Evolutionary conservation across 2,888 invertebrate species (phyloP), one percentile per base, ranked within the genome.

Genomic region (Poecilobothrus nobilitatus): DNA sequence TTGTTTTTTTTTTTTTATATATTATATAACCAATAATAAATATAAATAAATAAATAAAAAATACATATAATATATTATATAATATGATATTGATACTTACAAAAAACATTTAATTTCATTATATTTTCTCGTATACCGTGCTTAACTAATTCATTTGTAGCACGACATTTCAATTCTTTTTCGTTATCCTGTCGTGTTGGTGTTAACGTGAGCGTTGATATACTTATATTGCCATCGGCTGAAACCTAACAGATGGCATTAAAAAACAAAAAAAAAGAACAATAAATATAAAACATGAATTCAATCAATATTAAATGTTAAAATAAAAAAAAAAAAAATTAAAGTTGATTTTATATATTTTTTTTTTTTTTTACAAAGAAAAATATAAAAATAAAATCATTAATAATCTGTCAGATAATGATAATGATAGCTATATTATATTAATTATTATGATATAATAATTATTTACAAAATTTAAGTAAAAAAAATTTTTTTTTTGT

Each of bases 21-120:
- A 27, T 27, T 27, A 27, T 4, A 27, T 27, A 27, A 27, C 27
- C 2, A 27, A 27, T 27, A 27, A 4, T 27, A 27, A 27, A 4
- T 4, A 27, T 4, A 27, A 4, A 27, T 27, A 27, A 37, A 37
- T 63, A 63, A 63, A 21, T 63, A 22, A 9, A 2, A 9, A 33
- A 33, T 1, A 34, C 33, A 15, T 64, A n/a, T 33, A n/a, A 64
- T 33, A 63, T 33, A 62, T 34, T 18, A 62, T 53, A 41, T 33
- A 37, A 37, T 37, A 10, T 37, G 7, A 10, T 37, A 37, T 37
- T 34, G 71, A 72, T 80, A 87, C 94, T 92, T 84, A 95, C 95
- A 95, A 83, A 91, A 91, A 73, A 95, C 89, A 83, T 92, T 91
- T 70, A 95, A 85, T 78, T 89, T 89, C 86, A 92, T 88, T 67